Percentiles rank a stretch among this genome's conserved stretches.
phyloP scores from a whole-genome alignment of 2,113 vertebrate genomes.

The Halichoeres trimaculatus region DNA sequence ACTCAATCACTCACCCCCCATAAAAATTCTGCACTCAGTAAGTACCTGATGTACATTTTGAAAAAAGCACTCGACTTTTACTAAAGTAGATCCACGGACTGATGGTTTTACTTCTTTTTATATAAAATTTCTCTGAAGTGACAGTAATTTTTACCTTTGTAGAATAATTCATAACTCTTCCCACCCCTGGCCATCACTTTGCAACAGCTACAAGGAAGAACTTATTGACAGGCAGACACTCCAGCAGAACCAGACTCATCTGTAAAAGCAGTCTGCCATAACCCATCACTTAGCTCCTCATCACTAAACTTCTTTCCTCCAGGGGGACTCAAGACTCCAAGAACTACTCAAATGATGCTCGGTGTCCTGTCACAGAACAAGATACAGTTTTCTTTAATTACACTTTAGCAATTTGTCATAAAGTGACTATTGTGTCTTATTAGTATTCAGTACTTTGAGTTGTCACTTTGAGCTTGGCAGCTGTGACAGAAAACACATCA shows the following conservation, averaged over 20 bases:
- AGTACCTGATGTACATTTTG: too few relatives aligned
- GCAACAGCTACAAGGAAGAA: background rate
- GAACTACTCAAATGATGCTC: background rate
- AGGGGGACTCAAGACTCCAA: background rate
- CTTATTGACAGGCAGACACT: background rate
- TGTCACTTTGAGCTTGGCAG: slow-evolving; percentile 39
- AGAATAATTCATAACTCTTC: too few relatives aligned
- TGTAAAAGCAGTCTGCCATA: background rate
- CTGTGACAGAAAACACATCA: slow-evolving; percentile 38
- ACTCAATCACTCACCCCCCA: too few relatives aligned
- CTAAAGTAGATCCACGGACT: too few relatives aligned
- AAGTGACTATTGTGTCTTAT: slow-evolving; percentile 53
- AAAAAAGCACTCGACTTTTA: too few relatives aligned
- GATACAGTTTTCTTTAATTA: background rate
- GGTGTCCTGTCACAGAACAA: background rate
- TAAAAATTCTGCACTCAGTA: too few relatives aligned
- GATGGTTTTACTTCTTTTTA: too few relatives aligned
- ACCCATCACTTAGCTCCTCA: background rate
- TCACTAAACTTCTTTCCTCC: background rate
- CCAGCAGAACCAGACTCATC: background rate
- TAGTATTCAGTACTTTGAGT: slow-evolving; percentile 29
- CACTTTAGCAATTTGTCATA: background rate
- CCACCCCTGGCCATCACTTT: too few relatives aligned
- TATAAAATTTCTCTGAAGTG: too few relatives aligned
- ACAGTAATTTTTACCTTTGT: too few relatives aligned